A percentile compares a stretch with the other conserved stretches of the same genome.
These are phyloP conservation scores for Drosophila ercepeae DNA, from an alignment of 1,140 invertebrate genomes.

Conservation along the genomic window DNA sequence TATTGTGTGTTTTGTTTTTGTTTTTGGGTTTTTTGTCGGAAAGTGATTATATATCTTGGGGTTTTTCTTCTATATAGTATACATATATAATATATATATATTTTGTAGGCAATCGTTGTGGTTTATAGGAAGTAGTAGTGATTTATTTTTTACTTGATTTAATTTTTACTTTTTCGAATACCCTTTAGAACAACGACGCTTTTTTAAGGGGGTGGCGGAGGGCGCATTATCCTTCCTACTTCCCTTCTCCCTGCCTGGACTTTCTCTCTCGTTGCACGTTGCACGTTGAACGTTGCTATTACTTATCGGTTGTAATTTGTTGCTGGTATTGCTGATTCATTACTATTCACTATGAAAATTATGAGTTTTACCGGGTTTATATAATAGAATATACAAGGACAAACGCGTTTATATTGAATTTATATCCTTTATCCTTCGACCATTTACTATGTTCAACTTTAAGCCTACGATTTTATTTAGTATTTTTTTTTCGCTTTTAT, in stretches of 20 bases:
- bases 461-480: conserved; percentile 46
- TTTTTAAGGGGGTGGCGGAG: conserved; percentile 28
- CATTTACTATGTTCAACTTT: conserved; percentile 76
- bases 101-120: conserved; percentile 81
- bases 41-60: conserved; percentile 76
- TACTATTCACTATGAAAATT: conserved; percentile 76
- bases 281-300: conserved; percentile 72
- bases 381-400: conserved; percentile 58
- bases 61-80: conserved; percentile 50
- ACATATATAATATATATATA: conserved; percentile 66
- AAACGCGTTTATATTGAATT: conserved; percentile 55
- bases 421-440: too few relatives aligned
- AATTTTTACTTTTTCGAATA: conserved; percentile 53
- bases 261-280: conserved; percentile 39
- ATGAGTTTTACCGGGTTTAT: conserved; percentile 60
- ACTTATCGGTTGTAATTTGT: conserved; percentile 66
- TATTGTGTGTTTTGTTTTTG: conserved; percentile 45
- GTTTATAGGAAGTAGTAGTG: conserved; percentile 80
- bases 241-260: conserved; percentile 17
- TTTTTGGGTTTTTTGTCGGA: conserved; percentile 46
- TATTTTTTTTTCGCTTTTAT: conserved; percentile 30
- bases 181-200: conserved; percentile 43
- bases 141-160: conserved; percentile 73
- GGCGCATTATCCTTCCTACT: conserved; percentile 12
- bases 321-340: conserved; percentile 73